These are phyloP conservation scores for Labia minor DNA, from an alignment of 2,888 invertebrate species.

Conservation along the genomic window DNA sequence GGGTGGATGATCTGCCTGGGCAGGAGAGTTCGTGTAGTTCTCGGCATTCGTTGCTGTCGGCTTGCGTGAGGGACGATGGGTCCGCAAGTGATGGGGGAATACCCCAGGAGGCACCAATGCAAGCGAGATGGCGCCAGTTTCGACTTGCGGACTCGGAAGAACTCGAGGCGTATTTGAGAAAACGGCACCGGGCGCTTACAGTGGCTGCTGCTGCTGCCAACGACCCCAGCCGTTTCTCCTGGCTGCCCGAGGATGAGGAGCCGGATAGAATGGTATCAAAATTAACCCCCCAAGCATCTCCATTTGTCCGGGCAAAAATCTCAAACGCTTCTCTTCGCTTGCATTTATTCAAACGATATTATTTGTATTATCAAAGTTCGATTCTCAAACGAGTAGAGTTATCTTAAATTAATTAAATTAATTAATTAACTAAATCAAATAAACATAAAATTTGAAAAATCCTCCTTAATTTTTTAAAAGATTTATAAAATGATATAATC, in stretches of 20 bases:
- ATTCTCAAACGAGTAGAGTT: no score
- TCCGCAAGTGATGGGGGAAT: conserved; percentile 36
- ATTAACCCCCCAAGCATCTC: no score
- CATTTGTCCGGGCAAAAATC: no score
- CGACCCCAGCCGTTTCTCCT: conserved; percentile 64
- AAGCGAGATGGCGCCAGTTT: neutral
- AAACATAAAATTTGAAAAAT: no score
- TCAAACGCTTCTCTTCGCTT: no score
- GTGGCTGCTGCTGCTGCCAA: conserved; percentile 50
- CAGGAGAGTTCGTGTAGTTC: conserved; percentile 45
- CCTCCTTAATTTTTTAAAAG: no score
- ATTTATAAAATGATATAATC: no score
- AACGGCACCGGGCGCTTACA: conserved; percentile 54
- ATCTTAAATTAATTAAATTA: no score
- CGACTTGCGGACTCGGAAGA: neutral
- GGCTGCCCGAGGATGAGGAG: conserved; percentile 67
- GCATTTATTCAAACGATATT: no score
- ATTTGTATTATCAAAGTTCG: no score
- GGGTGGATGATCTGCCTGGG: conserved; percentile 18
- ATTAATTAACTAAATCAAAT: no score
- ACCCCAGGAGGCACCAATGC: neutral
- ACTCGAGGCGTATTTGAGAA: neutral
- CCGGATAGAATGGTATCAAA: conserved; percentile 60
- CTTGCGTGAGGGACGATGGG: conserved; percentile 73
- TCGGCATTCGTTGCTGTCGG: conserved; percentile 63